Conservation (phyloP, 2,113 vertebrate species). For the Telmatochromis sp. region DNA sequence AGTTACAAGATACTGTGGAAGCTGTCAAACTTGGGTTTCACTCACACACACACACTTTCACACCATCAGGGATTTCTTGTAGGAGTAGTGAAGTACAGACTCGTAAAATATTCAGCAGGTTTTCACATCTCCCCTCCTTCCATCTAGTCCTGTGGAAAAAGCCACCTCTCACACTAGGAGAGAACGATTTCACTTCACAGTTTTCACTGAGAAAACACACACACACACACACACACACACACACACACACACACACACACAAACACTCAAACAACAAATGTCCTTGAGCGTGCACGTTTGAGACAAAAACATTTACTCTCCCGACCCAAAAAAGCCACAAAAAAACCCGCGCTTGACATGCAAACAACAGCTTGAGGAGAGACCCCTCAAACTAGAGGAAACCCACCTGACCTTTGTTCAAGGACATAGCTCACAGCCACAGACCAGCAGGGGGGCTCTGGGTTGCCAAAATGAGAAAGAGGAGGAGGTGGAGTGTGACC, state of each 20-base stretch:
- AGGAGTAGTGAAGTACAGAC: too few species aligned
- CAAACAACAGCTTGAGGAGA: background rate
- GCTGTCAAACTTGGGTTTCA: conserved; percentile 26
- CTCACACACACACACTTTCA: background rate
- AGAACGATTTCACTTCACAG: too few species aligned
- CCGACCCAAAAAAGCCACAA: background rate
- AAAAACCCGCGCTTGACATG: background rate
- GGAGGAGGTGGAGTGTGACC: conserved; percentile 4
- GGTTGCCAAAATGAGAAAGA: conserved; percentile 13
- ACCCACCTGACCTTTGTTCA: conserved; percentile 53
- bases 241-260: background rate
- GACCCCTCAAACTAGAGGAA: conserved; percentile 22
- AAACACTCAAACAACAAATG: background rate
- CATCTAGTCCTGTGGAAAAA: too few species aligned
- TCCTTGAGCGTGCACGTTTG: conserved; percentile 17
- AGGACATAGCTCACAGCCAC: conserved; percentile 42
- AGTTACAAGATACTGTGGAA: conserved; percentile 19
- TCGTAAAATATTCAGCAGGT: too few species aligned
- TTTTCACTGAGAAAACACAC: too few species aligned
- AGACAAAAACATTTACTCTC: conserved; percentile 22
- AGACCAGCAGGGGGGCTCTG: conserved; percentile 20
- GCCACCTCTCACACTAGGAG: too few species aligned
- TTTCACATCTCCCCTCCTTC: too few species aligned
- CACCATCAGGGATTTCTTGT: too few species aligned
- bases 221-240: too few species aligned